phyloP scores from a whole-genome alignment of 2,113 vertebrate species.

The Gavialis gangeticus region DNA sequence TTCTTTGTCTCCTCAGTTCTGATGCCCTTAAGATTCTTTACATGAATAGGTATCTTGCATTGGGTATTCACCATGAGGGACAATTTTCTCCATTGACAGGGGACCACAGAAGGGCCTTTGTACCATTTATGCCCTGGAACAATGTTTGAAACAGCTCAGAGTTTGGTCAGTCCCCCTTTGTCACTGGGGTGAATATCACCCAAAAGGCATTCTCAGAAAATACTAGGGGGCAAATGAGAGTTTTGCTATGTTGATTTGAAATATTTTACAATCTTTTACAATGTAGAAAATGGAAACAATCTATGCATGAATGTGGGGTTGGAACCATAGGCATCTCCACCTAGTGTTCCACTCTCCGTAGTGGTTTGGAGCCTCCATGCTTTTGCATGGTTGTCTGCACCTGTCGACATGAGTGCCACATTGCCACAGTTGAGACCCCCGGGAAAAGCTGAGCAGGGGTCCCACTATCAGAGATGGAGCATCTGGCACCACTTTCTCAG shows the following conservation, averaged over 20 bases:
- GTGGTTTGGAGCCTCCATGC: not conserved
- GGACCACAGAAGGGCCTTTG: not conserved
- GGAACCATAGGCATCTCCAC: not conserved
- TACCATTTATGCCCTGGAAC: not conserved
- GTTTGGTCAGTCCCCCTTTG: not conserved
- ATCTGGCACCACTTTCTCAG: not conserved
- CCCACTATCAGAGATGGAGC: not conserved
- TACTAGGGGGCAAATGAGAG: not conserved
- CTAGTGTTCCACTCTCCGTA: not conserved
- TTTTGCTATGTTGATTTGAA: slow-evolving; percentile 1
- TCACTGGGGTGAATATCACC: not conserved
- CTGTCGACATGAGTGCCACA: not conserved
- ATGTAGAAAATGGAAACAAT: not conserved
- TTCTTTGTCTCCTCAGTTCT: not conserved
- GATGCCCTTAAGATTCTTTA: too few species aligned
- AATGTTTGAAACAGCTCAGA: not conserved
- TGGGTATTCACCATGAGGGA: not conserved
- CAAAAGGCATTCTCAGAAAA: not conserved
- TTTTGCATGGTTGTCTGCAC: not conserved
- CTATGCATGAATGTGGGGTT: not conserved
- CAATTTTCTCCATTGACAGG: not conserved
- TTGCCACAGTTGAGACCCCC: not conserved
- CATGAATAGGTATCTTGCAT: too few species aligned
- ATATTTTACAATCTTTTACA: not conserved
- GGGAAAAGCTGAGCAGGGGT: not conserved